Evolutionary conservation across 1,140 invertebrate species (phyloP).

Genomic region (Lineus longissimus): DNA sequence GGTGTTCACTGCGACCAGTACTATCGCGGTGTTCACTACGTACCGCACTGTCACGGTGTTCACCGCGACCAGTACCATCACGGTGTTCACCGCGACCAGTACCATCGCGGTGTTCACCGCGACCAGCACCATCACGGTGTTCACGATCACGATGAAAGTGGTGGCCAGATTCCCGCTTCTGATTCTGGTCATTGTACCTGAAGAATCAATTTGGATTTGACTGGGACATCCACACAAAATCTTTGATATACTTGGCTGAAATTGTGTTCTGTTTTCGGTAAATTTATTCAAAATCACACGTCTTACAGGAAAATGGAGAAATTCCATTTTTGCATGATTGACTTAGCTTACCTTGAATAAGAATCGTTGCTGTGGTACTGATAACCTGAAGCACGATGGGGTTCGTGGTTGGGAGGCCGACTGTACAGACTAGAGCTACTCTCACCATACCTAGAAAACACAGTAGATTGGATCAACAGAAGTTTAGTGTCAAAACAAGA

Average conservation of each 20-base stretch:
- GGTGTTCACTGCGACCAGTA: too few species aligned
- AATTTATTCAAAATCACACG: too few species aligned
- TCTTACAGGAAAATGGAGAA: too few species aligned
- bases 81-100: not conserved
- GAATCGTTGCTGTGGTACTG: conserved; percentile 22
- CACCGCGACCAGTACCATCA: conserved; percentile 3
- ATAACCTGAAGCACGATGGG: conserved; percentile 12
- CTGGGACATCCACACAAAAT: too few species aligned
- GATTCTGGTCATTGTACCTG: not conserved
- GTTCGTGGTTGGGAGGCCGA: conserved; percentile 10
- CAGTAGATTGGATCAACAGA: too few species aligned
- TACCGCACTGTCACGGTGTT: conserved; percentile 22
- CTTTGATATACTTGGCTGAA: too few species aligned
- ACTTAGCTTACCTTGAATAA: conserved; percentile 25
- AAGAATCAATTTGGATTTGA: too few species aligned
- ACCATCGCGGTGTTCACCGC: not conserved
- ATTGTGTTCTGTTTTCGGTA: too few species aligned
- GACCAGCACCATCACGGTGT: too few species aligned
- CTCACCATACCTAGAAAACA: conserved; percentile 20
- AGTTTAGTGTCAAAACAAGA: too few species aligned
- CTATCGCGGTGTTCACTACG: too few species aligned
- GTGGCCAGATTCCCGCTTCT: conserved; percentile 13
- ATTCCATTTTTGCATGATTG: too few species aligned
- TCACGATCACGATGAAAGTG: conserved; percentile 19
- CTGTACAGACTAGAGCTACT: conserved; percentile 16